These are phyloP conservation scores for Phaethornis superciliosus DNA, from an alignment of 2,113 vertebrate genomes.

Conservation along the genomic window DNA sequence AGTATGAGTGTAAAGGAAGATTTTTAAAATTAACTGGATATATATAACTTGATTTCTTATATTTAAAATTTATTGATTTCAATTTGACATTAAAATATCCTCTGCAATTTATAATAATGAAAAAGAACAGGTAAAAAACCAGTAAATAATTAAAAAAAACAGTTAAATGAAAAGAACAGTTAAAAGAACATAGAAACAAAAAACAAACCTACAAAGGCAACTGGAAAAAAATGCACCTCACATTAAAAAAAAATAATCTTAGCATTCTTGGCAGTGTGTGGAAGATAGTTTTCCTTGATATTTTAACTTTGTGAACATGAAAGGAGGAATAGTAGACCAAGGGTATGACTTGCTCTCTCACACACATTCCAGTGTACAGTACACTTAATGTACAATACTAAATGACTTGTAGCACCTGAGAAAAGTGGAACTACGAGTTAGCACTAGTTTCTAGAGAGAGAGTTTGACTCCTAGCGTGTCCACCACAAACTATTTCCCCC, in stretches of 20 bases:
- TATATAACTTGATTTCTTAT: not conserved
- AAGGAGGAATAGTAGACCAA: not conserved
- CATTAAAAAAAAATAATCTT: not conserved
- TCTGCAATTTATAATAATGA: not conserved
- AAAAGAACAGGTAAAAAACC: not conserved
- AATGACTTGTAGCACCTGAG: not conserved
- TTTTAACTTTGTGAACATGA: not conserved
- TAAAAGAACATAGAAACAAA: not conserved
- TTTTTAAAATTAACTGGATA: not conserved
- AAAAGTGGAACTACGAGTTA: not conserved
- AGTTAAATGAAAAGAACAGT: not conserved
- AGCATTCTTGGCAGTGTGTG: not conserved
- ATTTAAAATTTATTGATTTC: slow-evolving; percentile 14
- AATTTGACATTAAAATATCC: not conserved
- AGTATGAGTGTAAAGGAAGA: not conserved
- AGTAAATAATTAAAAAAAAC: not conserved
- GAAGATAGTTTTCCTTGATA: not conserved
- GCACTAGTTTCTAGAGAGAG: not conserved
- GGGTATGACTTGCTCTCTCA: not conserved
- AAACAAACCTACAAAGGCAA: not conserved
- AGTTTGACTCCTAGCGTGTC: not conserved
- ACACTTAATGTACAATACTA: fast-evolving
- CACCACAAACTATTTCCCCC: fast-evolving
- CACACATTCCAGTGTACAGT: fast-evolving
- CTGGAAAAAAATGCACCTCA: not conserved